Base-by-base conservation (phyloP, 2,888 invertebrate genomes). In the Toxonevra muliebris region DNA sequence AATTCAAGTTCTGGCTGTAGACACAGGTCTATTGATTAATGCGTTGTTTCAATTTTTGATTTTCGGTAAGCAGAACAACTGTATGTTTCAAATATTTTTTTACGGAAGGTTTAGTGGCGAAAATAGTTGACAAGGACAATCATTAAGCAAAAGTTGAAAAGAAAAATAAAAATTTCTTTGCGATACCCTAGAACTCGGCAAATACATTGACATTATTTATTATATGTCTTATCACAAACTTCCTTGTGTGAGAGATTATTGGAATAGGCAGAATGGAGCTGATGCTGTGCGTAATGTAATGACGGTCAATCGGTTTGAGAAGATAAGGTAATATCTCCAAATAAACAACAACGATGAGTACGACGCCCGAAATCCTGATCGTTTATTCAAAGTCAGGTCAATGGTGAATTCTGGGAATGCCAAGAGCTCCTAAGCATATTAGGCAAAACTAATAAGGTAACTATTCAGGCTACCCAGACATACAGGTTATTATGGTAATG, bases 201-300 rank as follows among this genome's bases (percentile, higher is more conserved):
- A 62, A 68, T 65, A 63, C 15, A 61, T 66, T 60, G 61, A 69
- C 54, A 69, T 66, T 57, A 70, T 66, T 66, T 70, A 70, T 70
- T 70, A 66, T 65, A 70, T 65, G 69, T 64, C 69, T 71, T n/a
- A n/a, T n/a, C n/a, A n/a, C n/a, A n/a, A n/a, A n/a, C n/a, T n/a
- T n/a, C n/a, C n/a, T n/a, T n/a, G 64, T 58, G 66, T 71, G 40
- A 59, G 68, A 68, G 64, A 69, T 64, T 71, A 65, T 67, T 69
- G 69, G 65, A 69, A 67, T 69, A 53, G 9, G 17, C 57, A 64
- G 43, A 61, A 71, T 69, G 64, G 65, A 66, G 65, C 69, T 66
- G 64, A 69, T 71, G 63, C 63, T 19, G 71, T 71, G 61, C 69
- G 69, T 57, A 71, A 67, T 65, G 71, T 65, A 40, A 71, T 71